Conservation (phyloP, 2,797 vertebrate species). For the Hippoglossus hippoglossus region DNA sequence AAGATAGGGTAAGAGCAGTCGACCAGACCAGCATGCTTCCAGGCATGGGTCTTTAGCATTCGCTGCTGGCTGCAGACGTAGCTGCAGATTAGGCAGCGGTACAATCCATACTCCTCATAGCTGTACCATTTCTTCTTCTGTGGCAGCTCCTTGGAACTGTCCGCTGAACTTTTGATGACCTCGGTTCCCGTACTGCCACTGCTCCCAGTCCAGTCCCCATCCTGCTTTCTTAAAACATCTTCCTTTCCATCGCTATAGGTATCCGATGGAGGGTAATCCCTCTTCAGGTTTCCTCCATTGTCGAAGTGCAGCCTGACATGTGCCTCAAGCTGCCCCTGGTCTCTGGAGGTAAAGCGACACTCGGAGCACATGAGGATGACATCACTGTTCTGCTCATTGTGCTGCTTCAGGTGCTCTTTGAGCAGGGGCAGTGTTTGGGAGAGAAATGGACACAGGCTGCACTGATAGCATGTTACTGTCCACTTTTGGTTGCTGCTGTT, state of each 20-base stretch:
- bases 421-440: slow-evolving; percentile 88
- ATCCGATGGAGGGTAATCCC: neutral
- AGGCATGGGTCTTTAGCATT: slow-evolving; percentile 97
- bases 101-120: slow-evolving; percentile 92
- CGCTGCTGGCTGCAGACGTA: slow-evolving; percentile 97
- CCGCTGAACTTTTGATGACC: neutral
- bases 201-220: slow-evolving; percentile 16
- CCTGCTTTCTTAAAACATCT: slow-evolving; percentile 45
- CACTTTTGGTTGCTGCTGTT: slow-evolving; percentile 69
- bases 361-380: slow-evolving; percentile 86
- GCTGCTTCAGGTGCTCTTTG: slow-evolving; percentile 92
- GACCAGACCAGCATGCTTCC: slow-evolving; percentile 96
- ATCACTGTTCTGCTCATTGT: slow-evolving; percentile 87
- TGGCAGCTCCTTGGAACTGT: slow-evolving; percentile 31
- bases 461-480: slow-evolving; percentile 93
- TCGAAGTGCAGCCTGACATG: slow-evolving; percentile 90
- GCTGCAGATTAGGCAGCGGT: slow-evolving; percentile 95
- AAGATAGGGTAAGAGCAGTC: slow-evolving; percentile 98
- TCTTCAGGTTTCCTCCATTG: slow-evolving; percentile 33
- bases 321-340: slow-evolving; percentile 91
- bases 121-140: slow-evolving; percentile 95
- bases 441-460: slow-evolving; percentile 92
- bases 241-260: slow-evolving; percentile 11
- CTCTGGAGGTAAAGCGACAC: slow-evolving; percentile 90
- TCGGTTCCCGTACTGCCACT: neutral